These are phyloP conservation scores for Melipona bicolor DNA, from an alignment of 2,888 invertebrate genomes.

Conservation along the genomic window DNA sequence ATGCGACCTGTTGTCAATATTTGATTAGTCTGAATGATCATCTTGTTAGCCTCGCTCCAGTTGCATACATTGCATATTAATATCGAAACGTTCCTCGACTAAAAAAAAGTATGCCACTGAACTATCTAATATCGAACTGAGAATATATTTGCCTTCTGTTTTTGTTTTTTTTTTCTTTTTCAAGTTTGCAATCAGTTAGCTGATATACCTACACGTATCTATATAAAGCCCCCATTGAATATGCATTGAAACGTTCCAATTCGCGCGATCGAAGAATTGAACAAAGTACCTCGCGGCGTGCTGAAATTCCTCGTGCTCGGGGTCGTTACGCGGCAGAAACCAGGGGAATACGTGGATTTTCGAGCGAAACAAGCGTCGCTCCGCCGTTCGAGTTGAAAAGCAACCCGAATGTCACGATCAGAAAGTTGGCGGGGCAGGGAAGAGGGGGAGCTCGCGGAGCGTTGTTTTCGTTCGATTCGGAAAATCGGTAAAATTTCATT, in stretches of 20 bases:
- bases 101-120: neutral
- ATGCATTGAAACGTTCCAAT: conserved; percentile 1
- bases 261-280: conserved; percentile 1
- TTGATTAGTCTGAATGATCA: neutral
- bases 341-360: neutral
- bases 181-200: neutral
- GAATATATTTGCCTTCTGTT: neutral
- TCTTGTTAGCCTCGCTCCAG: neutral
- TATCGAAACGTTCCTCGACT: neutral
- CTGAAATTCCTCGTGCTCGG: neutral
- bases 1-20: neutral
- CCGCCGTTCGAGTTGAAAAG: neutral
- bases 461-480: conserved; percentile 11
- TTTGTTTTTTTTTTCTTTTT: too few species aligned
- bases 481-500: conserved; percentile 26
- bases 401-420: neutral
- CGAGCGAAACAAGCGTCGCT: neutral
- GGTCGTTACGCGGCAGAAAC: neutral
- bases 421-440: neutral
- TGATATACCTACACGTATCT: neutral
- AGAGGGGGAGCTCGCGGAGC: neutral
- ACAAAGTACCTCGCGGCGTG: neutral
- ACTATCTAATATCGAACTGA: neutral
- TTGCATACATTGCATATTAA: neutral
- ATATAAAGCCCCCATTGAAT: neutral